Percentiles rank a stretch among this genome's conserved stretches.
Evolutionary conservation across 1,140 invertebrate species (phyloP).

Genomic region (Oedothorax gibbosus): DNA sequence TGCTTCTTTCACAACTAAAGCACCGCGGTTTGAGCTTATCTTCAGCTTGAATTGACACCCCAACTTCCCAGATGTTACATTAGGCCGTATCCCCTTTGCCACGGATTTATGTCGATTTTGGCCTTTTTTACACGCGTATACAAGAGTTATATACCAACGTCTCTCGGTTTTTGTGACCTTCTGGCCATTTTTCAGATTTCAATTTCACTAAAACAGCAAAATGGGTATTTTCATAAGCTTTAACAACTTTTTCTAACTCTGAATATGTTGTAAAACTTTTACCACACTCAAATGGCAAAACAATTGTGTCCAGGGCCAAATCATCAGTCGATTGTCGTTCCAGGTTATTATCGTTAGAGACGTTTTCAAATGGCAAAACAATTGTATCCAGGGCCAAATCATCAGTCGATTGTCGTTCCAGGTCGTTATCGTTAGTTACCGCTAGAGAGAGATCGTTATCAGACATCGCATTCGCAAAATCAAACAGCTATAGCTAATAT

Average conservation of each 20-base stretch:
- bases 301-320: neutral
- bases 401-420: too few relatives aligned
- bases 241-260: neutral
- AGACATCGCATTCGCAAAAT: too few relatives aligned
- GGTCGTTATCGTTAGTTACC: too few relatives aligned
- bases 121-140: too few relatives aligned
- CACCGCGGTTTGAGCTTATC: neutral
- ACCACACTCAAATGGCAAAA: neutral
- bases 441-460: too few relatives aligned
- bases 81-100: neutral
- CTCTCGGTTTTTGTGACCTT: neutral
- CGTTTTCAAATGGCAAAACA: neutral
- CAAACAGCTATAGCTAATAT: too few relatives aligned
- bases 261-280: neutral
- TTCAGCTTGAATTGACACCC: neutral
- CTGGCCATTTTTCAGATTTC: neutral
- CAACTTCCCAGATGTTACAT: neutral
- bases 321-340: too few relatives aligned
- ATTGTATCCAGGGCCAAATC: neutral
- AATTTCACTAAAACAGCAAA: too few relatives aligned
- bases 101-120: too few relatives aligned
- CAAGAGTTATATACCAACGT: too few relatives aligned
- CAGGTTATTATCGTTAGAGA: too few relatives aligned
- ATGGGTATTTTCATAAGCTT: neutral
- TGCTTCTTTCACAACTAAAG: constrained; percentile 1